Conservation (phyloP, 1,140 invertebrate species). For the Matsumurasca onukii region DNA sequence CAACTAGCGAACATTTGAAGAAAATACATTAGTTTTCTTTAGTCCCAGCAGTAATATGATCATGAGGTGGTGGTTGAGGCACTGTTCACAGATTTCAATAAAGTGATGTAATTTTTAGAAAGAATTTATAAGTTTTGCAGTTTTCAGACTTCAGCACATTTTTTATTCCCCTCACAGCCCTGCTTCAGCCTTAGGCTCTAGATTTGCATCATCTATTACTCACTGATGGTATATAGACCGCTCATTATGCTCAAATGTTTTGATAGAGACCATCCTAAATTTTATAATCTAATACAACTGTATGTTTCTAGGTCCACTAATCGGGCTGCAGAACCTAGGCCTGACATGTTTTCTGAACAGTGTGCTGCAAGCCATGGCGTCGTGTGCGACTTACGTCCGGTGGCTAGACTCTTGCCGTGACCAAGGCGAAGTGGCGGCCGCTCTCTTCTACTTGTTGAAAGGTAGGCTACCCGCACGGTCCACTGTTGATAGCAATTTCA, state of each 20-base stretch:
- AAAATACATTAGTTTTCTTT: too few species aligned
- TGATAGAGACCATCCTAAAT: neutral
- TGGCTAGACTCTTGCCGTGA: slow-evolving; percentile 73
- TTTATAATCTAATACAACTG: neutral
- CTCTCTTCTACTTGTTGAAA: slow-evolving; percentile 30
- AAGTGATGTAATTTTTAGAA: too few species aligned
- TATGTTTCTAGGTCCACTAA: slow-evolving; percentile 59
- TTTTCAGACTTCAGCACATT: neutral
- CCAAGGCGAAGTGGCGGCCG: slow-evolving; percentile 27
- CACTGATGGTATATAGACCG: neutral
- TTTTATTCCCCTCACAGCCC: neutral
- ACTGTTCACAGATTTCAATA: too few species aligned
- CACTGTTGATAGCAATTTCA: too few species aligned
- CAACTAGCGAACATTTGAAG: too few species aligned
- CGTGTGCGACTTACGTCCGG: slow-evolving; percentile 74
- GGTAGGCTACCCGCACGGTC: slow-evolving; percentile 19
- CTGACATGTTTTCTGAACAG: slow-evolving; percentile 88
- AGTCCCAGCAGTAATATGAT: too few species aligned
- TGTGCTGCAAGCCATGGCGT: slow-evolving; percentile 77
- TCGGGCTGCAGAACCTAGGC: slow-evolving; percentile 81
- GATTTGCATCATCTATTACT: neutral
- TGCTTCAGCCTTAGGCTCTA: neutral
- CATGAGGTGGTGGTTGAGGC: too few species aligned
- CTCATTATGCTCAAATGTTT: neutral
- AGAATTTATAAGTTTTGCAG: too few species aligned